Evolutionary conservation across 2,797 vertebrate genomes (phyloP), one percentile per base, ranked within the genome.

Genomic region (Sebastes hubbsi): DNA sequence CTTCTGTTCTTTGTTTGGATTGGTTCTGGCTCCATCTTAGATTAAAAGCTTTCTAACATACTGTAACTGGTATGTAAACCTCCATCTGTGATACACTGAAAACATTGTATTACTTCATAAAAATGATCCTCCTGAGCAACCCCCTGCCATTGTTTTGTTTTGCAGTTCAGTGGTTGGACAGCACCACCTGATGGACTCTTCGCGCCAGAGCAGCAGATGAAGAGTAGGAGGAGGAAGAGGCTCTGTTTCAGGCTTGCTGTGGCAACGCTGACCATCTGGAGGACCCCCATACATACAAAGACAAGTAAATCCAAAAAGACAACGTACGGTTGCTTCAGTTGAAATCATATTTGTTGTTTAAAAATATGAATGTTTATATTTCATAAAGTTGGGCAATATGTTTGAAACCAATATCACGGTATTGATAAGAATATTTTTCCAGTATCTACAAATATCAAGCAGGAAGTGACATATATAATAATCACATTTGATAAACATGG

Each of bases 121-220:
- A 18, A 54, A 27, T 7, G 2, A 62, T n/a, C 5, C 3, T 63
- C 42, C 4, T 20, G 20, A 52, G 36, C 9, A 56, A 24, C 1
- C 6, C 3, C 46, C 16, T 65, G 18, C 16, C 42, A 0, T 49
- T 29, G 8, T 62, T 38, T 60, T 60, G n/a, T 49, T 64, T 73
- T 58, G 58, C 63, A 61, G 73, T 49, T 88, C 12, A 25, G 46
- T 85, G 58, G 81, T 38, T 30, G 32, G 25, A 62, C 56, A 85
- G 73, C 72, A 56, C 83, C 90, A 84, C 77, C 90, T 74, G 14
- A 24, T 90, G 93, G 90, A 69, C 63, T 6, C 6, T 62, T 29
- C 32, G 49, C 65, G 30, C 46, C 25, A 77, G 49, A 80, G 63
- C 84, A 88, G 75, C 62, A 73, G 56, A 69, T 82, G 25, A 85